These are phyloP conservation scores for Dicrurus megarhynchus DNA, from an alignment of 2,113 vertebrate genomes.

Conservation along the genomic window DNA sequence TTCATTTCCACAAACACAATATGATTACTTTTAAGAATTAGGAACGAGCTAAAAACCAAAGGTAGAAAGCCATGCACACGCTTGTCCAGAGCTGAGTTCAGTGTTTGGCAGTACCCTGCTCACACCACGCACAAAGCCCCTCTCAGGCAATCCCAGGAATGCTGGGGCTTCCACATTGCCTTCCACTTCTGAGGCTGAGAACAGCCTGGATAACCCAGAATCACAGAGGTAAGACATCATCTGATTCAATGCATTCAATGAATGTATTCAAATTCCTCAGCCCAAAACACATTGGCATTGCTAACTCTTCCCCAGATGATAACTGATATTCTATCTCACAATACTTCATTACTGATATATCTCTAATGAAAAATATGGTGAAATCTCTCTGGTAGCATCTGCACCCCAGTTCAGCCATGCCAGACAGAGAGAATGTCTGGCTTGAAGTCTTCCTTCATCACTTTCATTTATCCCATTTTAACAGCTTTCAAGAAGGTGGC, in stretches of 20 bases:
- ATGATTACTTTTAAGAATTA: not conserved
- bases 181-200: not conserved
- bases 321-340: not conserved
- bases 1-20: not conserved
- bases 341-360: not conserved
- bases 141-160: not conserved
- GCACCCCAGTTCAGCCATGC: not conserved
- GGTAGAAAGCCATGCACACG: not conserved
- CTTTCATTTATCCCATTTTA: not conserved
- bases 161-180: not conserved
- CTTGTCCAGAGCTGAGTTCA: not conserved
- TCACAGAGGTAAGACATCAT: not conserved
- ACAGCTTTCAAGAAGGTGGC: not conserved
- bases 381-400: not conserved
- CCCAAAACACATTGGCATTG: not conserved
- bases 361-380: not conserved
- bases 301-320: not conserved
- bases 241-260: not conserved
- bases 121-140: not conserved
- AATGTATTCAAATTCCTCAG: not conserved
- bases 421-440: not conserved
- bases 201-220: not conserved
- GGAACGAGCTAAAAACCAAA: not conserved
- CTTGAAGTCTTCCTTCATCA: slow-evolving; percentile 7
- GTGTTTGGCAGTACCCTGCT: not conserved